Evolutionary conservation across 30 jellyfish, hydroid and myxozoan species (phyloP).

Genomic region (Aurelia coerulea): DNA sequence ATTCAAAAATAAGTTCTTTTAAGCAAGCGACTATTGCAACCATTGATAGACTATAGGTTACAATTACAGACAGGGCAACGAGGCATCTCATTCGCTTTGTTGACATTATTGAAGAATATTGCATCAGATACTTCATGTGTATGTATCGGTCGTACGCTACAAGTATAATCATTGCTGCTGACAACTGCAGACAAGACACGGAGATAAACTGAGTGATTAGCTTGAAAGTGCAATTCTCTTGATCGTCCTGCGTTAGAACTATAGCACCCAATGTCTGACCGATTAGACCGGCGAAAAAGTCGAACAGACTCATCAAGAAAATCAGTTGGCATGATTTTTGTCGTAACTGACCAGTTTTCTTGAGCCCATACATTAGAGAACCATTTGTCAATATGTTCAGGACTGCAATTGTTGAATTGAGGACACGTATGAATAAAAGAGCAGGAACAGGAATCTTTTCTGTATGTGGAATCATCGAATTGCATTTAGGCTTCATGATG

Average conservation of each 20-base stretch:
- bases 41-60: neutral
- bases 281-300: neutral
- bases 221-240: neutral
- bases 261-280: conserved; percentile 4
- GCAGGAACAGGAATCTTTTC: too few relatives aligned
- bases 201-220: conserved; percentile 7
- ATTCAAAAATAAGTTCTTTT: neutral
- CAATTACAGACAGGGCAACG: neutral
- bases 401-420: neutral
- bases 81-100: neutral
- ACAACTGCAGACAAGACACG: neutral
- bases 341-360: conserved; percentile 31
- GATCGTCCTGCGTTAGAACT: neutral
- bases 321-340: conserved; percentile 11
- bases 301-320: conserved; percentile 21
- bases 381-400: conserved; percentile 23
- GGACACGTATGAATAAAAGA: too few relatives aligned
- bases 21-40: neutral
- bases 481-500: too few relatives aligned
- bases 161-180: neutral
- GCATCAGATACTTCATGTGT: conserved; percentile 26
- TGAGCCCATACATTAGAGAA: conserved; percentile 10
- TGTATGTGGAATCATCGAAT: too few relatives aligned
- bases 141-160: conserved; percentile 34
- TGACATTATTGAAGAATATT: conserved; percentile 18